Conservation (phyloP, 2,888 invertebrate species). For the Strigamia maritima region DNA sequence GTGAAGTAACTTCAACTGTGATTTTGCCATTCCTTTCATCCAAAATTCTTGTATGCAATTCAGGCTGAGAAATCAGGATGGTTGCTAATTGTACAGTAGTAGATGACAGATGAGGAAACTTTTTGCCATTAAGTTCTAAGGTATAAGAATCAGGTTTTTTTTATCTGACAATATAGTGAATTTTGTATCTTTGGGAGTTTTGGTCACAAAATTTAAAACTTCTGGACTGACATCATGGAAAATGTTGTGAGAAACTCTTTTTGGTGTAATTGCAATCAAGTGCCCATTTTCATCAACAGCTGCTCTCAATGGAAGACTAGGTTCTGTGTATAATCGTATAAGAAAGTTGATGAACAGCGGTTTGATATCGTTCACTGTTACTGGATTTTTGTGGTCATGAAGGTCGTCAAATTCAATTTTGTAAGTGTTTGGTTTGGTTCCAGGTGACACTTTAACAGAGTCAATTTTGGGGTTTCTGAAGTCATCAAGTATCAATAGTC, state of each 20-base stretch:
- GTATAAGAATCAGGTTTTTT: too few species aligned
- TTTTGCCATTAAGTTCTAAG: too few species aligned
- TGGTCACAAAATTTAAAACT: not conserved
- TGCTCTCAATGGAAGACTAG: not conserved
- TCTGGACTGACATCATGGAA: not conserved
- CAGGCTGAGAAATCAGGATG: too few species aligned
- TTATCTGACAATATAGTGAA: too few species aligned
- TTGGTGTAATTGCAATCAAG: not conserved
- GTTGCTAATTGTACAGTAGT: too few species aligned
- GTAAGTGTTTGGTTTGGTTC: not conserved
- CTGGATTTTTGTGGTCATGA: not conserved
- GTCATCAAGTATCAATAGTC: too few species aligned
- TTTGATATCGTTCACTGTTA: not conserved
- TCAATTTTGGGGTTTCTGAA: too few species aligned
- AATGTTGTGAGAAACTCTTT: not conserved
- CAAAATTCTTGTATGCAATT: too few species aligned
- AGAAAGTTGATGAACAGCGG: not conserved
- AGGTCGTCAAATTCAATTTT: not conserved
- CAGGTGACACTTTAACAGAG: not conserved
- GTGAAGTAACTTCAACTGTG: too few species aligned
- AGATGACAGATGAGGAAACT: too few species aligned
- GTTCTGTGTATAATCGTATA: not conserved
- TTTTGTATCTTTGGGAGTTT: too few species aligned
- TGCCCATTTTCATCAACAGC: not conserved
- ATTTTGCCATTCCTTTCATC: too few species aligned